Conservation (phyloP, 2,797 vertebrate species). For the Alcedo quadribrachys region DNA sequence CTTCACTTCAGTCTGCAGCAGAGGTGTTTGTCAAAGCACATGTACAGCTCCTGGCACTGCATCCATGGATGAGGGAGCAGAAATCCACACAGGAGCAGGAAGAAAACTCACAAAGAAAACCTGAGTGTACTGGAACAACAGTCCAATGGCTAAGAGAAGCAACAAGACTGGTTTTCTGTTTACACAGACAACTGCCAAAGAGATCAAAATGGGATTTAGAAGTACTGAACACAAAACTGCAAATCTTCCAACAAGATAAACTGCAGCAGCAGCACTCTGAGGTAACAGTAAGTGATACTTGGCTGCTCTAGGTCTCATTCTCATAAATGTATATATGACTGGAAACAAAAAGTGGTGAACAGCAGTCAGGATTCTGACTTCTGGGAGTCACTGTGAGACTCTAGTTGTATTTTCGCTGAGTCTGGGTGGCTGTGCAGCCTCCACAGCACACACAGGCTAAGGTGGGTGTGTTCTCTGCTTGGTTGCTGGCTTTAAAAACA, state of each 20-base stretch:
- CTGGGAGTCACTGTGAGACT: not conserved
- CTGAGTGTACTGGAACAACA: not conserved
- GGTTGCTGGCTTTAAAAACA: not conserved
- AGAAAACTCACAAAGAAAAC: not conserved
- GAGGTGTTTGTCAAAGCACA: not conserved
- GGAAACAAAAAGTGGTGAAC: not conserved
- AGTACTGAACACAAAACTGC: slow-evolving; percentile 1
- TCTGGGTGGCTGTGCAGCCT: not conserved
- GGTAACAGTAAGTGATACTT: not conserved
- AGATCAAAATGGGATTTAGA: slow-evolving; percentile 15
- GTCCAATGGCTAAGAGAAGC: not conserved
- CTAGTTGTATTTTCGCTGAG: not conserved
- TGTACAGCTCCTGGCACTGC: not conserved
- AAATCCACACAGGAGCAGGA: not conserved
- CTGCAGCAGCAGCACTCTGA: slow-evolving; percentile 37
- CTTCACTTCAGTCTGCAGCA: not conserved
- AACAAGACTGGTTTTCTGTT: not conserved
- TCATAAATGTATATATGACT: not conserved
- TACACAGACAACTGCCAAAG: not conserved
- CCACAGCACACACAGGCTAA: not conserved
- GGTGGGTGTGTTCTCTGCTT: not conserved
- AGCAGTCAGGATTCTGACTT: not conserved
- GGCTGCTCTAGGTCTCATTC: slow-evolving; percentile 2
- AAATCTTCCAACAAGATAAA: slow-evolving; percentile 17
- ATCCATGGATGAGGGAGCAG: not conserved